A percentile compares a stretch with the other conserved stretches of the same genome.
phyloP scores from a whole-genome alignment of 2,888 invertebrate species.

The Mesorhabditis spiculigera region DNA sequence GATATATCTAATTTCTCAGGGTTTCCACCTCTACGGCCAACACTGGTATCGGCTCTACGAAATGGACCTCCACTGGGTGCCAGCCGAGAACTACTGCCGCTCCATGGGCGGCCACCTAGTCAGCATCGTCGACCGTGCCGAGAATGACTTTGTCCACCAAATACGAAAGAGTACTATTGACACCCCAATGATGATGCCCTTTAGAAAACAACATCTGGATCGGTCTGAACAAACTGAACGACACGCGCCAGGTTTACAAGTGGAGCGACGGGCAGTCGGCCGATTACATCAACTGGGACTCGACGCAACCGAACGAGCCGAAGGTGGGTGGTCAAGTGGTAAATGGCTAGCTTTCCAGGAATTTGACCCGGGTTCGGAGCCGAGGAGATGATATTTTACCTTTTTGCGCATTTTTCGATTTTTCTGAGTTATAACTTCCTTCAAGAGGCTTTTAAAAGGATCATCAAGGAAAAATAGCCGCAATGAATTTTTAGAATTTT shows the following conservation, averaged over 20 bases:
- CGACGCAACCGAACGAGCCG: slow-evolving; percentile 52
- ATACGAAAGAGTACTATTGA: slow-evolving; percentile 41
- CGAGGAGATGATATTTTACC: no score
- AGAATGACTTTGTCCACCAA: slow-evolving; percentile 50
- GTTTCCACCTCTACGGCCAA: slow-evolving; percentile 47
- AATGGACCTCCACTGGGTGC: slow-evolving; percentile 51
- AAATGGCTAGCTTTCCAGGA: no score
- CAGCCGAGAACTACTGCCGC: slow-evolving; percentile 54
- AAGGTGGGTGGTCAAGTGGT: slow-evolving; percentile 26
- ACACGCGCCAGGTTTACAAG: slow-evolving; percentile 40
- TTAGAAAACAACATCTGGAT: slow-evolving; percentile 56
- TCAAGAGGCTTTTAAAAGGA: no score
- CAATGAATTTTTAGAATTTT: no score
- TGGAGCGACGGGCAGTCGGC: slow-evolving; percentile 46
- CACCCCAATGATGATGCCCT: neutral
- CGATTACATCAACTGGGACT: slow-evolving; percentile 51
- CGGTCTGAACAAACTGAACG: slow-evolving; percentile 50
- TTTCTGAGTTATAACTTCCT: no score
- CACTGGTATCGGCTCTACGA: slow-evolving; percentile 53
- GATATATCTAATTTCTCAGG: slow-evolving; percentile 22
- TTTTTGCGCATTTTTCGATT: no score
- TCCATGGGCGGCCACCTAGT: slow-evolving; percentile 50
- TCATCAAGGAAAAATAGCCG: no score
- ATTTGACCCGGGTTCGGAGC: no score
- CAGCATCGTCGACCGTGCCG: slow-evolving; percentile 44